These are phyloP conservation scores for Ammodytes marinus DNA, from an alignment of 2,113 vertebrate species.

Conservation along the genomic window DNA sequence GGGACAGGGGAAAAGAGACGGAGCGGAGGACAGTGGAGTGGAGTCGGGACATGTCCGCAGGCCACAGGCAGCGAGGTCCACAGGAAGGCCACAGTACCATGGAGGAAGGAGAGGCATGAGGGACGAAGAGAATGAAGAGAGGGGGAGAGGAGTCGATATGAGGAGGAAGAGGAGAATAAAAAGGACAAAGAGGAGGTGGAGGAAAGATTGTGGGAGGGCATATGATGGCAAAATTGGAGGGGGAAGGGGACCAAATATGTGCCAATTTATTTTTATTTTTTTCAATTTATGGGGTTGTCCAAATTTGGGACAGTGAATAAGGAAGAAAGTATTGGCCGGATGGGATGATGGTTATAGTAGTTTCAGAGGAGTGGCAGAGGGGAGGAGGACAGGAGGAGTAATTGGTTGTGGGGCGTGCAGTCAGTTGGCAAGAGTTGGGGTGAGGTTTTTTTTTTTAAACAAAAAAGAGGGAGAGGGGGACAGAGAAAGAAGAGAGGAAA, in stretches of 20 bases:
- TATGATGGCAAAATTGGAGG: slow-evolving; percentile 40
- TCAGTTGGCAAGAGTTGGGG: slow-evolving; percentile 99
- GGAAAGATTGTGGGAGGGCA: slow-evolving; percentile 82
- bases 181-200: slow-evolving; percentile 81
- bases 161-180: slow-evolving; percentile 84
- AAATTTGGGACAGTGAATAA: slow-evolving; percentile 60
- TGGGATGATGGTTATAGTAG: slow-evolving; percentile 79
- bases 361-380: slow-evolving; percentile 59
- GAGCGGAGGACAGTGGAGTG: slow-evolving; percentile 93
- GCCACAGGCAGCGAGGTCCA: slow-evolving; percentile 86
- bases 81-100: slow-evolving; percentile 86
- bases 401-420: slow-evolving; percentile 92
- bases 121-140: slow-evolving; percentile 85
- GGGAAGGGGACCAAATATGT: slow-evolving; percentile 11
- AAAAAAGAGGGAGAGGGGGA: slow-evolving; percentile 80
- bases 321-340: slow-evolving; percentile 78
- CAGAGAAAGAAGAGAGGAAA: slow-evolving; percentile 84
- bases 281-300: slow-evolving; percentile 56
- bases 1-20: slow-evolving; percentile 93
- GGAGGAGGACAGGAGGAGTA: slow-evolving; percentile 62
- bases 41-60: slow-evolving; percentile 85
- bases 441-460: slow-evolving; percentile 79
- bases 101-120: slow-evolving; percentile 81
- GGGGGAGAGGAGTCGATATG: slow-evolving; percentile 90
- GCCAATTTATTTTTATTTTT: slow-evolving; percentile 57